Conservation (phyloP, 2,113 vertebrate species). For the Ivindomyrus marchei region DNA sequence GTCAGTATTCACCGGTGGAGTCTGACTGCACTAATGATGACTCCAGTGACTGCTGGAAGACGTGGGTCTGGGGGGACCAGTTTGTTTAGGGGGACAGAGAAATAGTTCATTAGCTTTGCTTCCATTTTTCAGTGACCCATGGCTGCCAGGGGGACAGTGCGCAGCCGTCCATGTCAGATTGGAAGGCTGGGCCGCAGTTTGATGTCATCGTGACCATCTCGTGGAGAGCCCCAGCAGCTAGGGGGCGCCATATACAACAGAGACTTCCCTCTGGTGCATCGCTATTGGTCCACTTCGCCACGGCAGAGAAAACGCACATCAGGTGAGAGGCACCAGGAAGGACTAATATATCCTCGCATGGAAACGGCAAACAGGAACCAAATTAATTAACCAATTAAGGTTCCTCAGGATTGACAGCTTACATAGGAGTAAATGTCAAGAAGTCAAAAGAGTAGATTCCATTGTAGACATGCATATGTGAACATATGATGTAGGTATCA, state of each 20-base stretch:
- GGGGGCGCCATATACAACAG: neutral
- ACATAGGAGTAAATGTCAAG: neutral
- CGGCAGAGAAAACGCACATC: neutral
- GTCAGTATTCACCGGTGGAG: slow-evolving; percentile 8
- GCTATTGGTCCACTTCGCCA: neutral
- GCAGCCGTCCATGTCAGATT: neutral
- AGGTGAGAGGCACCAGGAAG: neutral
- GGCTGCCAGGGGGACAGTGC: neutral
- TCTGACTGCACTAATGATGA: slow-evolving; percentile 27
- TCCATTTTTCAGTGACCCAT: slow-evolving; percentile 1
- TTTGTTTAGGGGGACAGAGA: neutral
- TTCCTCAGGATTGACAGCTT: neutral
- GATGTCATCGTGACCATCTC: neutral
- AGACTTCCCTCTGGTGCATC: neutral
- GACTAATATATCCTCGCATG: neutral
- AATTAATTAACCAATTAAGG: neutral
- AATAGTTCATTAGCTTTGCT: slow-evolving; percentile 6
- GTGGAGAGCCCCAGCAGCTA: neutral
- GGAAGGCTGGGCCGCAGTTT: neutral
- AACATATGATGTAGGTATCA: neutral
- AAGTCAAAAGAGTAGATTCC: neutral
- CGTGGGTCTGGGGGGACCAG: neutral
- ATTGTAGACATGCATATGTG: neutral
- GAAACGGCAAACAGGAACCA: neutral
- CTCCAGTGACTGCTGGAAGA: neutral